Base-by-base conservation (phyloP, 2,113 vertebrate genomes). In the Machaerirhynchus nigripectus region DNA sequence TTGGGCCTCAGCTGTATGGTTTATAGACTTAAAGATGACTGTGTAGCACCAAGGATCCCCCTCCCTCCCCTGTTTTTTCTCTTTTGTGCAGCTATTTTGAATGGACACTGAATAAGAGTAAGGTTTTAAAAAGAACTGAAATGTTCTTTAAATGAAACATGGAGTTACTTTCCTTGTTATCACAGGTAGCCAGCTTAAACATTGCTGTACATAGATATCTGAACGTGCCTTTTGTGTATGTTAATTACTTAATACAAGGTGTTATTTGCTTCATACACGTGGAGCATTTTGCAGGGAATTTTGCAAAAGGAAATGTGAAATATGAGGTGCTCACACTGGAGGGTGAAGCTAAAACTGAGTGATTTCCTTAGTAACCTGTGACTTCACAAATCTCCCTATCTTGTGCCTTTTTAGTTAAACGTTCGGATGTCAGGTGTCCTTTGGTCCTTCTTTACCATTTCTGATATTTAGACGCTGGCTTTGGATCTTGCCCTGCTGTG, bases 301-400 rank as follows among this genome's bases (percentile, higher is more conserved):
- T 85, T 95, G 83, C 87, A 77, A 67, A 55, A 65, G 73, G 74
- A 95, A 60, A 50, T 10, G 50, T 84, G 77, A 81, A 73, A 35
- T 28, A 71, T 21, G 87, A 90, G 79, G 96, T 30, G 64, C 91
- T 97, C 73, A 18, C 37, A 75, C 65, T 82, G 94, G 93, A 95
- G 92, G 61, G 82, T 89, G 88, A 79, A 90, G 94, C 96, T 94
- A 71, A 96, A 94, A 97, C 59, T 87, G 95, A 97, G 93, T 92
- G 85, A 97, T 98, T 98, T 96, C 97, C 97, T 97, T 95, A 97
- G 97, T 96, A 98, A 98, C 97, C 96, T 97, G 96, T 97, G 97
- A 97, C 97, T 98, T 97, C 96, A 98, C 95, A 96, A 89, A 97
- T 89, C 88, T 96, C 93, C 84, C 95, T 97, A 7, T 96, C 97